Conservation (phyloP, 2,797 vertebrate species). For the Enteromius treurensis region DNA sequence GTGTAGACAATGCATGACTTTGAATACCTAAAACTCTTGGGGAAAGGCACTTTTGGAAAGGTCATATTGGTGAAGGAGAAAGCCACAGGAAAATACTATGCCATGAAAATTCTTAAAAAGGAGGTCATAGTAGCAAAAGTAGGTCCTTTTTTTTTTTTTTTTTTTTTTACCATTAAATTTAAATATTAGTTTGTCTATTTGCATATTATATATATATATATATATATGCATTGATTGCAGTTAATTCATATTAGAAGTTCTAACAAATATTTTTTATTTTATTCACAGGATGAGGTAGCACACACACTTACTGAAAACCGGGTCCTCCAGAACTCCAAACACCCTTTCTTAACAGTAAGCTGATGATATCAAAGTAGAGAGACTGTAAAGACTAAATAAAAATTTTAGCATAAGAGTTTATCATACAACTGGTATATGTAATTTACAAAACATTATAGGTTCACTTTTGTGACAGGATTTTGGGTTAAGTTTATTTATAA, state of each 20-base stretch:
- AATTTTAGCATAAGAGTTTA: not conserved
- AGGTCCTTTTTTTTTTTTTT: conserved; percentile 46
- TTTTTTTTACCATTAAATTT: not conserved
- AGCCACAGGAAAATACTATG: conserved; percentile 84
- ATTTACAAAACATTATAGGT: not conserved
- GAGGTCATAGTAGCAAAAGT: conserved; percentile 90
- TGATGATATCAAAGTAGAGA: not conserved
- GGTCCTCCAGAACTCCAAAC: conserved; percentile 85
- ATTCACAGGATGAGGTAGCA: conserved; percentile 83
- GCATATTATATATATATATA: not conserved
- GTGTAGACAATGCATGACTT: conserved; percentile 86
- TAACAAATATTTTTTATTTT: not conserved
- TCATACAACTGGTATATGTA: not conserved
- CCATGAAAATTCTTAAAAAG: conserved; percentile 90
- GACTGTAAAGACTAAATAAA: not conserved
- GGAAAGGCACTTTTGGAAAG: conserved; percentile 73
- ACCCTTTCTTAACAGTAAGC: conserved; percentile 85
- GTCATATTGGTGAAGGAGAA: conserved; percentile 90
- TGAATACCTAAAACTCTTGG: conserved; percentile 83
- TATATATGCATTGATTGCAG: not conserved
- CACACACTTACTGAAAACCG: conserved; percentile 88
- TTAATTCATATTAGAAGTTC: not conserved
- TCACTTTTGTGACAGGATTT: not conserved
- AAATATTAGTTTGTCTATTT: not conserved
- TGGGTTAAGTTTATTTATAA: not conserved